Conservation (phyloP, 2,113 vertebrate species). For the Catagonus wagneri region DNA sequence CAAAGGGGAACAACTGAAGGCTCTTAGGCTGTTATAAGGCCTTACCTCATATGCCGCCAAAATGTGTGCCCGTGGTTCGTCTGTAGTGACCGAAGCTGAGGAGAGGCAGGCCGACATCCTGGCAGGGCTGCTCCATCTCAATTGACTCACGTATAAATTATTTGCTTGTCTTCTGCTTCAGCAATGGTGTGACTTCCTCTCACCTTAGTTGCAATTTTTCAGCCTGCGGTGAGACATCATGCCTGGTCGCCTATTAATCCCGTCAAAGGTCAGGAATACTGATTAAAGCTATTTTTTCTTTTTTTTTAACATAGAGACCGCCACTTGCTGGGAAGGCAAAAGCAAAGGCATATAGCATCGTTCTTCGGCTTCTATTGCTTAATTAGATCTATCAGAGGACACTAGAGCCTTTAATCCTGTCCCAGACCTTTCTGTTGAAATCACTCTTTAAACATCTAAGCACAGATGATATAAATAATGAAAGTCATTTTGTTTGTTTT, state of each 20-base stretch:
- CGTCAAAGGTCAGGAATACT: slow-evolving; percentile 59
- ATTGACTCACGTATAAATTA: slow-evolving; percentile 58
- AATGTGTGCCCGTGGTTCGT: background rate
- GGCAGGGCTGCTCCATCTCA: slow-evolving; percentile 57
- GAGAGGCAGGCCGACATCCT: background rate
- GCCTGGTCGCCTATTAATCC: slow-evolving; percentile 59
- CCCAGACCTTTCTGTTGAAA: slow-evolving; percentile 25
- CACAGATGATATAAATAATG: background rate
- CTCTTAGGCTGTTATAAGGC: slow-evolving; percentile 57
- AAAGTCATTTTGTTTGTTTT: slow-evolving; percentile 37
- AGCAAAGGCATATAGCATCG: background rate
- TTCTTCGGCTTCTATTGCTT: slow-evolving; percentile 1
- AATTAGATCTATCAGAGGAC: slow-evolving; percentile 47
- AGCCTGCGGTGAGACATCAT: slow-evolving; percentile 65
- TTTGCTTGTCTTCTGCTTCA: slow-evolving; percentile 46
- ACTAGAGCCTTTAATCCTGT: slow-evolving; percentile 14
- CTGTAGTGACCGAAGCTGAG: slow-evolving; percentile 3
- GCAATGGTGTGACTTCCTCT: slow-evolving; percentile 75
- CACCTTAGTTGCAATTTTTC: slow-evolving; percentile 68
- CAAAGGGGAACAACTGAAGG: slow-evolving; percentile 60
- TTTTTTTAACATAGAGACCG: slow-evolving; percentile 7
- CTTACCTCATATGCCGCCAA: slow-evolving; percentile 42
- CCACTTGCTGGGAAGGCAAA: slow-evolving; percentile 44
- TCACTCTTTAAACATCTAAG: slow-evolving; percentile 35
- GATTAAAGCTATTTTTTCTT: slow-evolving; percentile 71